Evolutionary conservation across 1,140 invertebrate genomes (phyloP), one percentile per base, ranked within the genome.

Genomic region (Campoletis sonorensis): DNA sequence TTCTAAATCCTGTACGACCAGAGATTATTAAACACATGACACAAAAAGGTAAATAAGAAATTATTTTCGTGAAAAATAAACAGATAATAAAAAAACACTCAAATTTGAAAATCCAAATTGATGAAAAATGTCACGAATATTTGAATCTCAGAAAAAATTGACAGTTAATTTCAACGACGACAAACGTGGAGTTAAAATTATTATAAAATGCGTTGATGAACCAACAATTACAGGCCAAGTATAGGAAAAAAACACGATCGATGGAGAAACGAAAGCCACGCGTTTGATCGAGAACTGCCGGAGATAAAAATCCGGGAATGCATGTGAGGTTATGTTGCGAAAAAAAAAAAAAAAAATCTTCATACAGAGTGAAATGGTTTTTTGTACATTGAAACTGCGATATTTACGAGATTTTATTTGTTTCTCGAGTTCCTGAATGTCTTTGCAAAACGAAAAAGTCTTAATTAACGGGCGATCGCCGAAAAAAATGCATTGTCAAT

Each of bases 401-500:
- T 8, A 23, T 58, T 58, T 58, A 45, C 40, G 11, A 58, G 11
- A n/a, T 13, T 58, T 10, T 0, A 8, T 58, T 58, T 58, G 54
- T n/a, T 58, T n/a, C 18, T n/a, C 21, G 18, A 58, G 1, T 23
- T n/a, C 21, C 2, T n/a, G 1, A 58, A 58, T 58, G 11, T 58
- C 16, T 10, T n/a, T 23, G 5, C 5, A n/a, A 7, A 4, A 23
- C 54, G 21, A 58, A 23, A 23, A n/a, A 7, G 11, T n/a, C 18
- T 1, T 13, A 23, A n/a, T 58, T 58, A 8, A 37, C 2, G 45
- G 27, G 15, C 18, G 37, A 40, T n/a, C 4, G 21, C 1, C 54
- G 49, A n/a, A 2, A 58, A n/a, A 58, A 58, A 58, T 58, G 54
- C 54, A 76, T 51, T 76, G 45, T 76, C 72, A 76, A 49, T 18